Conservation (phyloP, 2,113 vertebrate genomes). For the Mugil cephalus region DNA sequence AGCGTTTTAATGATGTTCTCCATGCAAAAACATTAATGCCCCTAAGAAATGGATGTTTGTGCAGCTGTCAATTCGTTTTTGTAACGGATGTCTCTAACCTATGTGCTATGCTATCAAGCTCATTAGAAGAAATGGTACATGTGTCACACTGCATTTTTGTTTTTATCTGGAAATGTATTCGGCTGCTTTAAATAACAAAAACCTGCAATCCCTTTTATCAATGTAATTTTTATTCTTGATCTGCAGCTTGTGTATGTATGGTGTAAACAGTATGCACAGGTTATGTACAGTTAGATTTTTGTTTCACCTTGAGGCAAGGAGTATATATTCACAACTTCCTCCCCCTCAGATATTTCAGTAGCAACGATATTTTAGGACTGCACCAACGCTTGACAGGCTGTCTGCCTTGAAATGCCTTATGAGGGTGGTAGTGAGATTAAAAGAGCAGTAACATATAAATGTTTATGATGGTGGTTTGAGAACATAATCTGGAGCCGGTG, state of each 20-base stretch:
- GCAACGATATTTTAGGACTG: background rate
- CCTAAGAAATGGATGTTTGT: conserved; percentile 3
- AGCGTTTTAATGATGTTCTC: background rate
- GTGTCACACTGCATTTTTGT: background rate
- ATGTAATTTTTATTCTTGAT: background rate
- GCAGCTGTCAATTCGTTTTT: conserved; percentile 5
- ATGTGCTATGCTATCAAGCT: background rate
- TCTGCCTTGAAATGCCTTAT: background rate
- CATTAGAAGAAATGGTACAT: background rate
- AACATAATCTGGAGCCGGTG: background rate
- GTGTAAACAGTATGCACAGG: background rate
- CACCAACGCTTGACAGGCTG: background rate
- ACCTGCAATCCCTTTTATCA: background rate
- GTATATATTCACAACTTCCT: conserved; percentile 13
- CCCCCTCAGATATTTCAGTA: conserved; percentile 11
- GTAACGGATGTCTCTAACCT: background rate
- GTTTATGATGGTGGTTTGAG: background rate
- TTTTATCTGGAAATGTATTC: background rate
- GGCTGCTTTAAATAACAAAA: background rate
- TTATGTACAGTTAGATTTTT: background rate
- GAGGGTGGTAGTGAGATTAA: background rate
- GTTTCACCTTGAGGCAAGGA: background rate
- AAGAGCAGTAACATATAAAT: background rate
- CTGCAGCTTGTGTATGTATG: background rate
- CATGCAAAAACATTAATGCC: background rate